Evolutionary conservation across 1,140 invertebrate species (phyloP), one percentile per base, ranked within the genome.

Genomic region (Magallana gigas): DNA sequence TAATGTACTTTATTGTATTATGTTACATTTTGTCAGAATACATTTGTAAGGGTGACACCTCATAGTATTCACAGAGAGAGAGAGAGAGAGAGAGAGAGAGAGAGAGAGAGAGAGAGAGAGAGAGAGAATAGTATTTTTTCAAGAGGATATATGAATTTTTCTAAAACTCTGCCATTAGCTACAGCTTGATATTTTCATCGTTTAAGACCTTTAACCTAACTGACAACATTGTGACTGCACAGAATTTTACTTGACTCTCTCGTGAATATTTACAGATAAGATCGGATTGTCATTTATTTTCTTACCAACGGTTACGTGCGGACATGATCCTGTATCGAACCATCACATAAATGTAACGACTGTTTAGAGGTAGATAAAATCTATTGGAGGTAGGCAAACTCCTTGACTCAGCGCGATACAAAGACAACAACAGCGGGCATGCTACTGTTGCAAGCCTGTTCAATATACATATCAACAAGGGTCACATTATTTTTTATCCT

Each of bases 381-480:
- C 68, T 76, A 29, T 12, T 76, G 68, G 68, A 18, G 68, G 68
- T 48, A 76, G 68, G 68, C 68, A 23, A 76, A 12, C 23, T 4
- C 23, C 68, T 76, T 76, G 29, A 76, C 68, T 29, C 23, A 76
- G 23, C 68, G 23, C 29, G 8, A 36, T 29, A 76, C 68, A 76
- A 76, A 76, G 23, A 76, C 68, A 18, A 76, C 68, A 64, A 18
- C 16, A 12, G 8, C 9, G 9, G 2, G 68, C 36, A 76, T 76
- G 68, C 23, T 76, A 76, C 68, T 76, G 68, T 76, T 29, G 36
- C 68, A 76, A 71, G 68, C 8, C 23, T 29, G 68, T 29, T 76
- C 68, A 76, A 76, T 76, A 76, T 29, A 76, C 36, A 29, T 76
- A 12, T 76, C 36, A 76, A 76, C 68, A 76, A 76, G 68, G 68